These are phyloP conservation scores for Saccostrea cuccullata DNA, from an alignment of 1,140 invertebrate species.

Conservation along the genomic window DNA sequence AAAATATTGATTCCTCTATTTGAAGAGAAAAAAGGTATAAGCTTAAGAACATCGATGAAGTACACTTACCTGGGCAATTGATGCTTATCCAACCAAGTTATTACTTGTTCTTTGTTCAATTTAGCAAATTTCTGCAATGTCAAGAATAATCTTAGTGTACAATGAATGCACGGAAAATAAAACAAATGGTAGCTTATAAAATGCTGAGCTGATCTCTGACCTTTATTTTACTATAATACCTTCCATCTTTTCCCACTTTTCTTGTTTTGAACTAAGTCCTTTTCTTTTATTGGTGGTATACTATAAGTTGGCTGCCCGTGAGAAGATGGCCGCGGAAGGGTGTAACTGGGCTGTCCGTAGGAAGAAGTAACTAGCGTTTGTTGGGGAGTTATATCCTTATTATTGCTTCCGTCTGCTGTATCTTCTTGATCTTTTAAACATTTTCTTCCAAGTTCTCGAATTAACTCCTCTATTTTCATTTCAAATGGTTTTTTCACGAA, in stretches of 20 bases:
- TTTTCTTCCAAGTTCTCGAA: neutral
- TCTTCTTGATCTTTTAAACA: neutral
- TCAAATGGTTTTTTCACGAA: constrained; percentile 45
- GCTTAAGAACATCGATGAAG: no score
- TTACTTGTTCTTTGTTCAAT: neutral
- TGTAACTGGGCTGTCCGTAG: neutral
- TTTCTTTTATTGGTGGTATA: neutral
- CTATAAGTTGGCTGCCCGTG: neutral
- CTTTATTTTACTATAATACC: neutral
- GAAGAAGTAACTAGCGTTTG: neutral
- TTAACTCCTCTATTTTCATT: constrained; percentile 20
- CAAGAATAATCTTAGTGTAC: neutral
- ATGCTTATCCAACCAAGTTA: constrained; percentile 34
- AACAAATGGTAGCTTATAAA: neutral
- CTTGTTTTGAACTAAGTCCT: neutral
- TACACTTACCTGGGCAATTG: constrained; percentile 33
- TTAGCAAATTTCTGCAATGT: constrained; percentile 42
- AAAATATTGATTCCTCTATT: no score
- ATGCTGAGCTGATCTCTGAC: neutral
- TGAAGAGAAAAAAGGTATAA: no score
- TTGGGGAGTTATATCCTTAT: neutral
- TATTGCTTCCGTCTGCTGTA: neutral
- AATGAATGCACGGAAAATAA: neutral
- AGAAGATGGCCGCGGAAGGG: no score
- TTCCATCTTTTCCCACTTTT: neutral